Base-by-base conservation (phyloP, 2,888 invertebrate species). In the Kryphioiulus occultus region DNA sequence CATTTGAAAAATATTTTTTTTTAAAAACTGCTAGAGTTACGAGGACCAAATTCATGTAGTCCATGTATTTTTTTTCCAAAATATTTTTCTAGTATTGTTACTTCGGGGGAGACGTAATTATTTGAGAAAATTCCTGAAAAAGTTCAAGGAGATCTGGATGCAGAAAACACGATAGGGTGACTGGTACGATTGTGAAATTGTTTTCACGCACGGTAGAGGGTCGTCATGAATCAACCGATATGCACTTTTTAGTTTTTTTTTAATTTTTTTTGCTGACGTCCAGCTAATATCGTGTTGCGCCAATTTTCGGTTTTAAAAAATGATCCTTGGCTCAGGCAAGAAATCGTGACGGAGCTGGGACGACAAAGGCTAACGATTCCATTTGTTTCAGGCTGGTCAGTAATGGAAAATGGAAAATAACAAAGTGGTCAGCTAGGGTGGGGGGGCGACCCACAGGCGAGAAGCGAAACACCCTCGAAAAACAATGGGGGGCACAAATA, bases 121-220 rank as follows among this genome's bases (percentile, higher is more conserved):
- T n/a, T n/a, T n/a, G n/a, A n/a, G n/a, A 9, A 12, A 44, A 44
- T 35, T 35, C 35, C 35, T 35, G n/a, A 44, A 44, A 44, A 44
- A 44, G 44, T 44, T 44, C 12, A 15, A 44, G 15, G 9, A 44
- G 44, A 10, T 44, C 15, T 44, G 44, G 44, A 5, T 39, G n/a
- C n/a, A n/a, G n/a, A 35, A 35, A 35, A 2, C 35, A 35, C 10
- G 44, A 44, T 9, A 4, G 9, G 44, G 78, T 30, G 30, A 19
- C 15, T 78, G 78, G 30, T 78, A 78, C 1, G 30, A 0, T 78
- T 5, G 22, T 83, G 83, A 83, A 83, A 35, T 83, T 19, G 83
- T 83, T 83, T 19, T 15, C 83, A 83, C 30, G 83, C 83, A 83
- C 83, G 19, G 53, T 53, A 53, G n/a, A n/a, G 53, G 53, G 53